Base-by-base conservation (phyloP, 2,797 vertebrate species). In the Psittacula derbiana region DNA sequence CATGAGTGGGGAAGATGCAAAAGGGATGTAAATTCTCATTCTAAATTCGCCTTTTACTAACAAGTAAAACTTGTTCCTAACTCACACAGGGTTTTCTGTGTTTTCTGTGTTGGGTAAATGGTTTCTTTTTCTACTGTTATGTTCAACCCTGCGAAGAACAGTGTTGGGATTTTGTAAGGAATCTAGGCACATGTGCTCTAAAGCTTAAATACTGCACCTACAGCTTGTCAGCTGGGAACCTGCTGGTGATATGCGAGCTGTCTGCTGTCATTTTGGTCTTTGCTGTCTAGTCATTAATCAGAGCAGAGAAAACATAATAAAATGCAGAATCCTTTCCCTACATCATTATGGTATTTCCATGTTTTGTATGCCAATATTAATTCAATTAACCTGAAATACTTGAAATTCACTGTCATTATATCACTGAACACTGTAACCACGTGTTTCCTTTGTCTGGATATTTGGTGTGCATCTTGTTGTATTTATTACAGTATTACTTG, bases 401-500 rank as follows among this genome's bases (percentile, higher is more conserved):
- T 88, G 71, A 94, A 94, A 92, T 90, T 93, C 55, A n/a, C 74
- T 91, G 91, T 79, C 80, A 58, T 95, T 88, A 8, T 86, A 78
- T 88, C 91, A 90, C 38, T 78, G 50, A 65, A 67, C 86, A 71
- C 61, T 83, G 36, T 70, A 90, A 71, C 43, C 66, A 71, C 11
- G 0, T 80, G 47, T 95, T 86, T 73, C 67, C 67, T 84, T 65
- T 64, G 73, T 64, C 80, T 85, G 93, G 31, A 19, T 92, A 57
- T 86, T 58, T 84, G 73, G 61, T 90, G 75, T 83, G 66, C 72
- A 87, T 89, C 55, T 81, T 40, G 65, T 87, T 40, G 65, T 87
- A 58, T 92, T 89, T 95, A 88, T 95, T 96, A 86, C 71, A 67
- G 64, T 30, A 80, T 81, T 70, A 91, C 91, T 88, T 46, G 90